Base-by-base conservation (phyloP, 64 coral and sea anemone species). In the Hydrozoanthus tunicans region DNA sequence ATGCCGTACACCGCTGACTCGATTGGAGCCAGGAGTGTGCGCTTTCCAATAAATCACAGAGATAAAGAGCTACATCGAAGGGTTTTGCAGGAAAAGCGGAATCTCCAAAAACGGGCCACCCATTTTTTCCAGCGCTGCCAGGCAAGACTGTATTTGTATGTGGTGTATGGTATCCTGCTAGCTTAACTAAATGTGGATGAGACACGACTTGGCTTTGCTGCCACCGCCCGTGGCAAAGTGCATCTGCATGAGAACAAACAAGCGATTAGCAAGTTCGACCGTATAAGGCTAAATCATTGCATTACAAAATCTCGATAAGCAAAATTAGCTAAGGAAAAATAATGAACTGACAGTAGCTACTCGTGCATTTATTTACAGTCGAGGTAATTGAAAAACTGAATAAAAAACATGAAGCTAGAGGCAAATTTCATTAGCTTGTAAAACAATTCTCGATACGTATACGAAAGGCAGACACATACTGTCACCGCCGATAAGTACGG, bases 111-210 rank as follows among this genome's bases (percentile, higher is more conserved):
- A 77, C 74, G 10, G 74, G 74, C 74, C 58, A 54, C 77, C 77
- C 53, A 58, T 58, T 15, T 78, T 58, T 13, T 17, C 77, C 77
- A 78, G 53, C 52, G 53, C 77, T 78, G 77, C 54, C 77, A 78
- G 54, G 77, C 77, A 58, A 78, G 77, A 54, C 77, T 78, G 77
- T 53, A 77, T 77, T 77, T 77, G 43, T 77, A 77, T 52, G 73
- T 77, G 73, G 73, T 77, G 73, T 77, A 58, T 12, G 0, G 13
- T 78, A 12, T 15, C 58, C 56, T 3, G 77, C 77, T 5, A 58
- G 77, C 77, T 58, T n/a, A 78, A 58, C 54, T 56, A 78, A 78
- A 78, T 58, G 77, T 54, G 12, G 77, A 15, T 78, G 13, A 78
- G 77, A 78, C 58, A 78, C 17, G 4, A 54, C 6, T 78, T 78